Conservation (phyloP, 2,888 invertebrate genomes). For the Ormyrus labotus region DNA sequence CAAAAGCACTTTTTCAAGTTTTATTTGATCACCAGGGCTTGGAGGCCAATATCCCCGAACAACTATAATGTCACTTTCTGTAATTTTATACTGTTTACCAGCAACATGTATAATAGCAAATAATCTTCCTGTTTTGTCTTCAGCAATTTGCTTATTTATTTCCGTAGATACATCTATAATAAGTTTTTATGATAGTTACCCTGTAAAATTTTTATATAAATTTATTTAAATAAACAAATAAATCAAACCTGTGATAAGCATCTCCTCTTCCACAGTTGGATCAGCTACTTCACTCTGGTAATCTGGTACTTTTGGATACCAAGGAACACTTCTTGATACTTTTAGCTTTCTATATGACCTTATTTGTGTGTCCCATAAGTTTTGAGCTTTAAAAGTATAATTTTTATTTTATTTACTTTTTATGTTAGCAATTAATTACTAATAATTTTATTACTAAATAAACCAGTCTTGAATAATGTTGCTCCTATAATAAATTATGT, state of each 20-base stretch:
- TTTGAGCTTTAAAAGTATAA: slow-evolving; percentile 10
- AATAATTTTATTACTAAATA: too few relatives aligned
- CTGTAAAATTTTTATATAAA: not conserved
- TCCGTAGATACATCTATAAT: slow-evolving; percentile 78
- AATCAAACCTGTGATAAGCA: slow-evolving; percentile 62
- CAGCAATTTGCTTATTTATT: slow-evolving; percentile 81
- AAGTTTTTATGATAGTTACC: not conserved
- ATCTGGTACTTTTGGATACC: slow-evolving; percentile 62
- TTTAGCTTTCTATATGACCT: slow-evolving; percentile 46
- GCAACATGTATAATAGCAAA: slow-evolving; percentile 90
- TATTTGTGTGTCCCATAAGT: slow-evolving; percentile 25
- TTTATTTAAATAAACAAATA: not conserved
- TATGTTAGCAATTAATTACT: too few relatives aligned
- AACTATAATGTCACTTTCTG: slow-evolving; percentile 89
- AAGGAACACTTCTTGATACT: slow-evolving; percentile 61
- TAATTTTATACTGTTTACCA: slow-evolving; percentile 91
- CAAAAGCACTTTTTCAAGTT: slow-evolving; percentile 88
- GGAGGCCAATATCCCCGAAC: slow-evolving; percentile 92
- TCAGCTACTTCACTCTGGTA: slow-evolving; percentile 63
- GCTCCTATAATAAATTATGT: too few relatives aligned
- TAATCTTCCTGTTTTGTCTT: slow-evolving; percentile 79
- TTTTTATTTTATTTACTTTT: too few relatives aligned
- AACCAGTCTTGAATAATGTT: too few relatives aligned
- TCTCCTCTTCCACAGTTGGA: slow-evolving; percentile 63
- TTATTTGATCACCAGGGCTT: slow-evolving; percentile 86